Percentiles rank a stretch among this genome's conserved stretches.
Evolutionary conservation across 2,113 vertebrate genomes (phyloP).

Genomic region (Thomomys bottae): DNA sequence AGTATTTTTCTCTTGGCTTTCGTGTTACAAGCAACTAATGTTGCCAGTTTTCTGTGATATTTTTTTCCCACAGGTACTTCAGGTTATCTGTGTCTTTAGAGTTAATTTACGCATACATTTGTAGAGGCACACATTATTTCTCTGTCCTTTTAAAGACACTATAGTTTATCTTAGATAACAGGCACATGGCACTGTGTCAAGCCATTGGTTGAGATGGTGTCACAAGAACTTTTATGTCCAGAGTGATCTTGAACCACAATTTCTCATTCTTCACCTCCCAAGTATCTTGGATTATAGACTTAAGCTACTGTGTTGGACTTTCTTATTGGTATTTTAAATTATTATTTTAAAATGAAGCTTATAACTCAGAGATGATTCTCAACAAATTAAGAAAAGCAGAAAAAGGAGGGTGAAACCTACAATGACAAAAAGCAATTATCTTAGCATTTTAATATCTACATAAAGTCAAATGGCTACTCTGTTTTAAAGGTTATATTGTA

Average conservation of each 20-base stretch:
- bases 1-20: too few species aligned
- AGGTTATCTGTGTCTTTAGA: slow-evolving; percentile 18
- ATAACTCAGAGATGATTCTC: neutral
- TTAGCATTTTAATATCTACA: slow-evolving; percentile 19
- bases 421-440: slow-evolving; percentile 7
- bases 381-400: slow-evolving; percentile 35
- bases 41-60: neutral
- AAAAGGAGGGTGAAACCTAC: neutral
- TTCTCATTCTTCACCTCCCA: too few species aligned
- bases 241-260: too few species aligned
- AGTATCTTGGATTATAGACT: too few species aligned
- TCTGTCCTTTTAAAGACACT: neutral
- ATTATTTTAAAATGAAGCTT: slow-evolving; percentile 50
- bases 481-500: slow-evolving; percentile 40
- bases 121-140: neutral
- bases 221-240: neutral
- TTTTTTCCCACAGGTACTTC: neutral
- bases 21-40: too few species aligned
- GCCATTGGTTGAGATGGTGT: too few species aligned
- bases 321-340: neutral
- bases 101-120: neutral
- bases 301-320: too few species aligned
- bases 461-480: neutral
- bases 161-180: neutral
- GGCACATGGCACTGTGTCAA: too few species aligned